Evolutionary conservation across 2,113 vertebrate species (phyloP).

Genomic region (Haemorhous mexicanus): DNA sequence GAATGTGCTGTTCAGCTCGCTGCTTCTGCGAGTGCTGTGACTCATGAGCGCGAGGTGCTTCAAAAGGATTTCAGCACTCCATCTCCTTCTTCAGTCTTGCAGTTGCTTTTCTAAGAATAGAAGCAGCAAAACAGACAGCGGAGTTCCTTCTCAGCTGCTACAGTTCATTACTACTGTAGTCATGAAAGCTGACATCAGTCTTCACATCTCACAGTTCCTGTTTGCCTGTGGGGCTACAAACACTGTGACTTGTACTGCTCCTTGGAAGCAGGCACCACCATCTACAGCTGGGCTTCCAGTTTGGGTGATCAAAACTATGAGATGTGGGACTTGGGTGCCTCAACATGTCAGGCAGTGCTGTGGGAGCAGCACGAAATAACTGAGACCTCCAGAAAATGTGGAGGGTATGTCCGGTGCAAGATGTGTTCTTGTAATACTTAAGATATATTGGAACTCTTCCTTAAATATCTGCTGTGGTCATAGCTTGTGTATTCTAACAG

Average conservation of each 20-base stretch:
- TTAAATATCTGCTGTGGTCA: background rate
- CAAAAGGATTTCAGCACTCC: background rate
- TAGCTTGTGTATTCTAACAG: background rate
- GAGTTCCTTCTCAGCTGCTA: background rate
- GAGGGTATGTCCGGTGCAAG: background rate
- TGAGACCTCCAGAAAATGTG: background rate
- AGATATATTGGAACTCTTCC: background rate
- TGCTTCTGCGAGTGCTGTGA: background rate
- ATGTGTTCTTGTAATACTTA: background rate
- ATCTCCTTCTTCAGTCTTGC: conserved; percentile 18
- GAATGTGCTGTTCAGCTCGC: background rate
- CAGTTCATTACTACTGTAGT: background rate
- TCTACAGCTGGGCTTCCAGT: background rate
- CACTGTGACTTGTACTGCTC: background rate
- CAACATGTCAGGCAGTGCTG: background rate
- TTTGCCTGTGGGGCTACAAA: background rate
- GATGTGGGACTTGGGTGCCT: background rate
- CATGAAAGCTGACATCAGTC: background rate
- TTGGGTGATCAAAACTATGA: background rate
- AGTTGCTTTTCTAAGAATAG: conserved; percentile 48
- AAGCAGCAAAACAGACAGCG: background rate
- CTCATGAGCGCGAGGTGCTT: background rate
- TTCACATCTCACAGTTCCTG: background rate
- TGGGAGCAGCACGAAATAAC: background rate
- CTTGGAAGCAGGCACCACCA: background rate